phyloP scores from a whole-genome alignment of 2,888 invertebrate genomes.

The Stenodera caucasica region DNA sequence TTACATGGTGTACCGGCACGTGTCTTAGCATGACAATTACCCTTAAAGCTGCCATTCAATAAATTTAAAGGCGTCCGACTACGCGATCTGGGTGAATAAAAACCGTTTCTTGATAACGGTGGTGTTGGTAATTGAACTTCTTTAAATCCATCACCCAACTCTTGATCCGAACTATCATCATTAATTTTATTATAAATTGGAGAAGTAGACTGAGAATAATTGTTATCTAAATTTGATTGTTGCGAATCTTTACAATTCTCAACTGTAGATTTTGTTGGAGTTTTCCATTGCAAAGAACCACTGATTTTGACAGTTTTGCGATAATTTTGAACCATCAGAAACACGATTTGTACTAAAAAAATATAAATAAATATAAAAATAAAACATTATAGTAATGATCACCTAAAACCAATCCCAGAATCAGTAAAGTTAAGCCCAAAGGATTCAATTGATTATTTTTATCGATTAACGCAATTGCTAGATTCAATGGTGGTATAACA shows the following conservation, averaged over 20 bases:
- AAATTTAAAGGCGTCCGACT: slow-evolving; percentile 48
- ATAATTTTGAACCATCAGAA: slow-evolving; percentile 25
- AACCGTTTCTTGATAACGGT: slow-evolving; percentile 44
- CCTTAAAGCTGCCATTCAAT: slow-evolving; percentile 39
- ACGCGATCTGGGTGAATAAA: slow-evolving; percentile 40
- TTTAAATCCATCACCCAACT: slow-evolving; percentile 32
- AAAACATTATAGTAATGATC: slow-evolving; percentile 19
- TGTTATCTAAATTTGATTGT: slow-evolving; percentile 6
- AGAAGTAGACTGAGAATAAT: background rate
- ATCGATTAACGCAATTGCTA: slow-evolving; percentile 46
- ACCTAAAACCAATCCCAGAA: slow-evolving; percentile 39
- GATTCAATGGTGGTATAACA: slow-evolving; percentile 48
- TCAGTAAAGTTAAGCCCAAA: slow-evolving; percentile 32
- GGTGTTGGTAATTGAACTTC: slow-evolving; percentile 41
- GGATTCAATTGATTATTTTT: slow-evolving; percentile 42
- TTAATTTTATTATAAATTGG: background rate
- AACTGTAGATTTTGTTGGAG: slow-evolving; percentile 23
- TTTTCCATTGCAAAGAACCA: slow-evolving; percentile 12
- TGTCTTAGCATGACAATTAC: slow-evolving; percentile 48
- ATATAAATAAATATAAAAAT: background rate
- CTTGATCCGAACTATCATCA: background rate
- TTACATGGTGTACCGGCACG: slow-evolving; percentile 52
- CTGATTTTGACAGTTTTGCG: slow-evolving; percentile 13
- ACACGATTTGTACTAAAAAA: slow-evolving; percentile 36
- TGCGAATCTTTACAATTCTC: slow-evolving; percentile 19